Base-by-base conservation (phyloP, 2,888 invertebrate species). In the Campoplex nolae region DNA sequence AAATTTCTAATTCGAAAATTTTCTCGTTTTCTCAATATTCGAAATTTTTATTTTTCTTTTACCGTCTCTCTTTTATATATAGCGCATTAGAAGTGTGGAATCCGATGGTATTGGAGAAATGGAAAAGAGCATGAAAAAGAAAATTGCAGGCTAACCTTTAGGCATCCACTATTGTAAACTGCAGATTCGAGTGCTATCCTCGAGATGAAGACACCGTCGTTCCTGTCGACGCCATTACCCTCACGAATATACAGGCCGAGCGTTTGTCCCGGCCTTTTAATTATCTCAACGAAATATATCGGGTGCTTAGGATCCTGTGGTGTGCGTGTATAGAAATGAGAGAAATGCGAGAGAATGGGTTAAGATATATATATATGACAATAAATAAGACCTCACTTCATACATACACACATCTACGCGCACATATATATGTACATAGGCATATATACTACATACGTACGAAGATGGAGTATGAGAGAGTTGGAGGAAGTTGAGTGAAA, bases 201-300 rank as follows among this genome's bases (percentile, higher is more conserved):
- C 11, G 99, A 99, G 95, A 99, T 99, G 95, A 99, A 99, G 87
- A 99, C 99, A 70, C 99, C 99, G 92, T 99, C 99, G 71, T 97
- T 97, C 87, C 99, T 96, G 92, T 98, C 98, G 80, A 98, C 97
- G n/a, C 99, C 99, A 93, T 99, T 99, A n/a, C 99, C 99, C 96
- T 99, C 99, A 62, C 99, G 96, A 93, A 99, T 99, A 95, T 99
- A 99, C 86, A 99, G 96, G 67, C 99, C 99, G 88, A 99, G 95
- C 42, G 99, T 99, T 95, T 99, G 99, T 18, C 99, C 99, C 0
- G 99, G 99, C 91, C 99, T 96, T 95, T 99, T 99, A 90, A 99
- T 99, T 93, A 99, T 99, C 95, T 99, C 99, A 91, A 99, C 99
- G 93, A 99, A 97, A 94, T 98, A 96, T 87, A 98, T 98, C 90